These are phyloP conservation scores for Psammodynastes pulverulentus DNA, from an alignment of 2,113 vertebrate species.

Conservation along the genomic window DNA sequence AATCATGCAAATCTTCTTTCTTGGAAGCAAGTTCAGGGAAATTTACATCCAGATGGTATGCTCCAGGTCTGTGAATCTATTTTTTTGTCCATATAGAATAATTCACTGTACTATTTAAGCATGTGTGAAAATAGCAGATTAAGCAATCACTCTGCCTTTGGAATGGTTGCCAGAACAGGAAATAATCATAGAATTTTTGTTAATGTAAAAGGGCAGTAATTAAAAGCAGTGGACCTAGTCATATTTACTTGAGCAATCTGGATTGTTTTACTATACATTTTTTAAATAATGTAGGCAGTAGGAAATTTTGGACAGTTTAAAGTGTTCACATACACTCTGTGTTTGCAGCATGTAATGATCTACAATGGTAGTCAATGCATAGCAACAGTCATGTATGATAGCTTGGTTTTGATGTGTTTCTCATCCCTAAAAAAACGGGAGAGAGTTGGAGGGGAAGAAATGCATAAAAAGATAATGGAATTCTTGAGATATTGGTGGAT, in stretches of 20 bases:
- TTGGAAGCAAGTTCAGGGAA: neutral
- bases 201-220: constrained; percentile 25
- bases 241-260: constrained; percentile 11
- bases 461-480: neutral
- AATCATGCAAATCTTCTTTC: neutral
- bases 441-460: neutral
- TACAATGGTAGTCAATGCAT: neutral
- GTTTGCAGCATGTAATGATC: neutral
- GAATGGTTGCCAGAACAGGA: constrained; percentile 24
- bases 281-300: neutral
- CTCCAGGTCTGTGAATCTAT: neutral
- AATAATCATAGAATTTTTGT: constrained; percentile 10
- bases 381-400: neutral
- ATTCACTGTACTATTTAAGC: neutral
- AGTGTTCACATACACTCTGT: neutral
- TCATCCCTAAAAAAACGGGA: neutral
- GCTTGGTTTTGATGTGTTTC: neutral
- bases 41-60: neutral
- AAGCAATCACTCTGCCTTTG: neutral
- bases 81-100: neutral
- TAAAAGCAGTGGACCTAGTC: constrained; percentile 13
- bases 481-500: neutral
- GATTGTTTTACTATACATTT: constrained; percentile 12
- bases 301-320: neutral
- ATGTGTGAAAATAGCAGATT: constrained; percentile 8